Evolutionary conservation across 1,140 invertebrate species (phyloP), one percentile per base, ranked within the genome.

Genomic region (Nasonia longicornis): DNA sequence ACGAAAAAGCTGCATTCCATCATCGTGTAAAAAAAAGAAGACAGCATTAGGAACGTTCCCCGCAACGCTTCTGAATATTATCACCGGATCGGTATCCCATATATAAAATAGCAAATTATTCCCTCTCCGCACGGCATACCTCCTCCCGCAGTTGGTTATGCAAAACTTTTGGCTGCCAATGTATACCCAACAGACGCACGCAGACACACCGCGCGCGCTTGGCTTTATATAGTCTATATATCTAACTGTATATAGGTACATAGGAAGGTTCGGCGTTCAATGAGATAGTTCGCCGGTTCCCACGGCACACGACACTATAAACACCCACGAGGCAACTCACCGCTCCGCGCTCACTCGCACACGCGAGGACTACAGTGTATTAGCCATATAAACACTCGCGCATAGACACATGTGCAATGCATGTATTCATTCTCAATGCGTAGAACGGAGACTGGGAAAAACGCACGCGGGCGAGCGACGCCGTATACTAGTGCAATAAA

Each of bases 271-370:
- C 69, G 80, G 75, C 69, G 75, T 67, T 82, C 81, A 82, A 82
- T 79, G 48, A 79, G 72, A 77, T 79, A 79, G 77, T 75, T 66
- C 78, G 77, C 66, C 73, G 81, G 76, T 82, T 82, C 81, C 77
- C 81, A 82, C 81, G 81, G 77, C 48, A n/a, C 77, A 79, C 81
- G 81, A 82, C 81, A 82, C 77, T 69, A 82, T 79, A 76, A 79
- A 80, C 73, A 79, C 81, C 77, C 52, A 82, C 81, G 31, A 74
- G 71, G 58, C 69, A 67, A 58, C 10, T 74, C 35, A 16, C 35
- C 0, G 22, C 29, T 16, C 35, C 20, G 6, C 45, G 48, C 20
- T n/a, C 7, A 35, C 45, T 3, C 35, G 64, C 64, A 38, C 38
- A 63, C 12, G 7, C 67, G 2, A 20, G 7, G 4, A 38, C 6